phyloP scores from a whole-genome alignment of 2,113 vertebrate species.

The Barbus barbus region DNA sequence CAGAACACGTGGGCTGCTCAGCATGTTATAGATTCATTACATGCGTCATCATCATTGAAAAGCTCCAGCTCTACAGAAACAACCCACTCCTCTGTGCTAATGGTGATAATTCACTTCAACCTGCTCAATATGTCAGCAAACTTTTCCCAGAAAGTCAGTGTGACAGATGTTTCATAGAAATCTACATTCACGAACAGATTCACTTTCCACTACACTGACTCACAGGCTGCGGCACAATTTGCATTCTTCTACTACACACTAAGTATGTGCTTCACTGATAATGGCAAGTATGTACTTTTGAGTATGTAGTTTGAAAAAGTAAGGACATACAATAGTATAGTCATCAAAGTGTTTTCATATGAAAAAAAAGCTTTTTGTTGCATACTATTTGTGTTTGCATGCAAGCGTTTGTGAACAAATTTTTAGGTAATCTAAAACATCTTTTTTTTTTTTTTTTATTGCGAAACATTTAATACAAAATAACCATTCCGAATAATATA shows the following conservation, averaged over 20 bases:
- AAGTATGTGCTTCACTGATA: not conserved
- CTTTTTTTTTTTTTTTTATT: too few species aligned
- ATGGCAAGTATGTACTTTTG: not conserved
- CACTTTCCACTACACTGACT: constrained; percentile 5
- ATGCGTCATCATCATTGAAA: constrained; percentile 22
- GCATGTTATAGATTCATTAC: constrained; percentile 29
- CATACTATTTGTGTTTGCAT: not conserved
- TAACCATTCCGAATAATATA: not conserved
- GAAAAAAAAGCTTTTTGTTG: not conserved
- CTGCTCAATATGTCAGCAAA: constrained; percentile 20
- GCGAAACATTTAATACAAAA: not conserved
- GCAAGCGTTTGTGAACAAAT: too few species aligned
- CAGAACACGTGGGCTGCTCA: constrained; percentile 22
- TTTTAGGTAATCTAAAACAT: too few species aligned
- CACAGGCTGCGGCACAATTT: not conserved
- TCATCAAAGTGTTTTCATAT: not conserved
- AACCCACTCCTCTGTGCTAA: constrained; percentile 24
- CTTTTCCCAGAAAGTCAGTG: constrained; percentile 9
- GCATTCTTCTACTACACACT: not conserved
- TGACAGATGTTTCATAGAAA: constrained; percentile 2
- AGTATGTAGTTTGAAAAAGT: not conserved
- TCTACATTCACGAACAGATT: constrained; percentile 2
- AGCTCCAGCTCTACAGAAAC: constrained; percentile 3
- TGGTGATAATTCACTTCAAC: constrained; percentile 10
- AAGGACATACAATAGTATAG: too few species aligned